These are phyloP conservation scores for Atrichornis clamosus DNA, from an alignment of 2,113 vertebrate species.

Conservation along the genomic window DNA sequence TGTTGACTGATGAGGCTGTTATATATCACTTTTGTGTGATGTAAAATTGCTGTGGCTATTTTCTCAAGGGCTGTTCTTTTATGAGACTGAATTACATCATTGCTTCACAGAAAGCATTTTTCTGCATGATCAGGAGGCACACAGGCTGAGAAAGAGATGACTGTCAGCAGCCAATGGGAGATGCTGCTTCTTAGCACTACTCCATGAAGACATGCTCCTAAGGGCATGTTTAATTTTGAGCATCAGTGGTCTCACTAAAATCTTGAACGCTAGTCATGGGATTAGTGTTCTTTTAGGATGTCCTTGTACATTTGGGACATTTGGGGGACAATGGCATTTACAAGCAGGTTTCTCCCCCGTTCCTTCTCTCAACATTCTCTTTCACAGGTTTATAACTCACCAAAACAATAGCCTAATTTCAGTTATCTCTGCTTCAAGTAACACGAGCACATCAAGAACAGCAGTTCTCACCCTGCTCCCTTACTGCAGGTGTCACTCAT, in stretches of 20 bases:
- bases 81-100: conserved; percentile 34
- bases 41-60: neutral
- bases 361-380: neutral
- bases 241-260: neutral
- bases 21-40: neutral
- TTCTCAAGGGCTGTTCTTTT: neutral
- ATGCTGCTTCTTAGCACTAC: neutral
- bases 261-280: neutral
- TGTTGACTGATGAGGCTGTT: neutral
- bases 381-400: neutral
- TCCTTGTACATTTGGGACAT: neutral
- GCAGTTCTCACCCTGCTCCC: neutral
- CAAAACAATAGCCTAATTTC: neutral
- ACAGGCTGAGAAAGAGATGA: neutral
- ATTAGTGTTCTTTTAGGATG: neutral
- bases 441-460: neutral
- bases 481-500: neutral
- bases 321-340: neutral
- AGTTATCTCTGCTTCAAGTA: neutral
- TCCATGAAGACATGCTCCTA: neutral
- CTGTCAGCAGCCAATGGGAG: neutral
- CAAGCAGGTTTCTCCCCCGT: neutral
- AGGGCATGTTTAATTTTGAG: conserved; percentile 22
- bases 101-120: conserved; percentile 22
- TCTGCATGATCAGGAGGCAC: neutral